Evolutionary conservation across 1,140 invertebrate species (phyloP), one percentile per base, ranked within the genome.

Genomic region (Manduca sexta): DNA sequence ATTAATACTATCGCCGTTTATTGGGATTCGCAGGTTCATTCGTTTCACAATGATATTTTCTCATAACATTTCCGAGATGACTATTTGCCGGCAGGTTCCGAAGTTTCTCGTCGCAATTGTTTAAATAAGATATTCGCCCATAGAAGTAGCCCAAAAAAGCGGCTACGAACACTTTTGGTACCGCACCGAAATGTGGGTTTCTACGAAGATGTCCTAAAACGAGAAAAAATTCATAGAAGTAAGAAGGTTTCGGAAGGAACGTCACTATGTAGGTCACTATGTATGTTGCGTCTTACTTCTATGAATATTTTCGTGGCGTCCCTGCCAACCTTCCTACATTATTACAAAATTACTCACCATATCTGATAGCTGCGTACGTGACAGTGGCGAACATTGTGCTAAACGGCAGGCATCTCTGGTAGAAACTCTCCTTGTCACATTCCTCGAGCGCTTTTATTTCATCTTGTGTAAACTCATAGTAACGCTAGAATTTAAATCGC

Each of bases 201-300:
- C 45, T 43, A n/a, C 45, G 69, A 63, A 81, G 60, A 52, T 48
- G 37, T 49, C 73, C 80, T 84, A 80, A 60, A 82, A 78, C 51
- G 49, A 64, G 62, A 76, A 70, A 78, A 82, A 58, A 75, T 78
- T 81, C 77, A 84, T 66, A 84, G 76, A 84, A 84, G 80, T 74
- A 80, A 84, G 74, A 63, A 40, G 49, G 41, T 44, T 62, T 49
- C 52, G 42, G 48, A 18, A 65, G 60, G 59, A 69, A 68, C 64
- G 60, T 52, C 50, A 64, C 41, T 39, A 49, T 47, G 49, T 49
- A 51, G 46, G 49, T 39, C 37, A 52, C 35, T 40, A 21, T 16
- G 18, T 14, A 42, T 33, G 17, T 26, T 31, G 30, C 31, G 49
- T 74, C 70, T 82, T 84, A 82, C 78, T 84, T 82, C 78, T 67